Evolutionary conservation across 2,113 vertebrate genomes (phyloP).

Genomic region (Ophiodon elongatus): DNA sequence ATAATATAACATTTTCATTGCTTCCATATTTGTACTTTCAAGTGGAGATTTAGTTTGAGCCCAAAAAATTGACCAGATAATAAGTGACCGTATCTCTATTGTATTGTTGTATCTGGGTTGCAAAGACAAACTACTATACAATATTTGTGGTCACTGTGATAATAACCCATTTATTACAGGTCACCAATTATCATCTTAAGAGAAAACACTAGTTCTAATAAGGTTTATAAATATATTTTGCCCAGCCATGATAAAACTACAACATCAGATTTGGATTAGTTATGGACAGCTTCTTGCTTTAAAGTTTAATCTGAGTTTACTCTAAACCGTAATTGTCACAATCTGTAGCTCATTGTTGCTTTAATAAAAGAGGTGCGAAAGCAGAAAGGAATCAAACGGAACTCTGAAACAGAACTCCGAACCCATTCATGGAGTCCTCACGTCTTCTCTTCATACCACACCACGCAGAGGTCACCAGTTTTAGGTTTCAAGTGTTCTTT

Average conservation of each 20-base stretch:
- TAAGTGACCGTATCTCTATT: not conserved
- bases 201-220: not conserved
- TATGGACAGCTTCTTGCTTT: no score
- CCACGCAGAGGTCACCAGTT: no score
- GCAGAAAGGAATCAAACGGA: not conserved
- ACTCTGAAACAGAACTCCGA: not conserved
- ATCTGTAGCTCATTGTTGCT: not conserved
- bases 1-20: not conserved
- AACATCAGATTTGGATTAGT: not conserved
- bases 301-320: no score
- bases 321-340: not conserved
- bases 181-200: not conserved
- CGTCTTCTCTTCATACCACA: not conserved
- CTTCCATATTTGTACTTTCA: not conserved
- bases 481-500: not conserved
- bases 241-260: not conserved
- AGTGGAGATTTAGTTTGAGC: not conserved
- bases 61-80: not conserved
- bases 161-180: not conserved
- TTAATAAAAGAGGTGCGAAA: not conserved
- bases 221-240: not conserved
- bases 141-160: not conserved
- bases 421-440: not conserved
- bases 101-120: not conserved
- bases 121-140: not conserved